Conservation (phyloP, 2,113 vertebrate species). For the Phyllostomus discolor region DNA sequence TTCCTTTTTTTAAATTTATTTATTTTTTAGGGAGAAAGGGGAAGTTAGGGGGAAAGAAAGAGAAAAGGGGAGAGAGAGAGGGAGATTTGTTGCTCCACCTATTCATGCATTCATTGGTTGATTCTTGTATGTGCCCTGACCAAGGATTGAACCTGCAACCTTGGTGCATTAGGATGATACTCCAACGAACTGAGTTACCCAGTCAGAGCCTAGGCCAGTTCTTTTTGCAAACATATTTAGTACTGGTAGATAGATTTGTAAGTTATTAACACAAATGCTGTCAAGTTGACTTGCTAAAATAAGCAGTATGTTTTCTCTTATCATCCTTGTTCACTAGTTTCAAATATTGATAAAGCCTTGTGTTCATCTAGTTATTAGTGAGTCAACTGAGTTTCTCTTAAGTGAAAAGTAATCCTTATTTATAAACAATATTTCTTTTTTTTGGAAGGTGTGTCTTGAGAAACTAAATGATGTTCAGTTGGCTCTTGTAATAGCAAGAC, state of each 20-base stretch:
- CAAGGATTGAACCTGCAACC: too few relatives aligned
- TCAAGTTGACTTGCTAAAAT: background rate
- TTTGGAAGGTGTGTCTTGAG: constrained; percentile 92
- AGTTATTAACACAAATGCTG: background rate
- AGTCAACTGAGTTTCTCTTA: background rate
- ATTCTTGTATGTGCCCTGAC: too few relatives aligned
- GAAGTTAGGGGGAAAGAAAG: too few relatives aligned
- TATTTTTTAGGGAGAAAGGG: too few relatives aligned
- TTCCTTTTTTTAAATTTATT: background rate
- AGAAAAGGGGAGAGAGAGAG: too few relatives aligned
- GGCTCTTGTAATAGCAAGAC: constrained; percentile 93
- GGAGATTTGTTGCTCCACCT: too few relatives aligned
- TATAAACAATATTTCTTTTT: constrained; percentile 16
- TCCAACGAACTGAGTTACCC: too few relatives aligned
- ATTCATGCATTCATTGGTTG: too few relatives aligned
- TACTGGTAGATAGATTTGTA: background rate
- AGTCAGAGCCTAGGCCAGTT: background rate
- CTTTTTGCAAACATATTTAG: constrained; percentile 4
- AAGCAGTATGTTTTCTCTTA: background rate
- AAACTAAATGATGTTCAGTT: constrained; percentile 95
- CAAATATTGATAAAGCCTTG: background rate
- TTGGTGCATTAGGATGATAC: too few relatives aligned
- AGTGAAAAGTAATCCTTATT: constrained; percentile 8
- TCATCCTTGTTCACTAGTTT: constrained; percentile 7
- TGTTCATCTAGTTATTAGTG: background rate